These are phyloP conservation scores for Coendou prehensilis DNA, from an alignment of 2,797 vertebrate genomes.

Conservation along the genomic window DNA sequence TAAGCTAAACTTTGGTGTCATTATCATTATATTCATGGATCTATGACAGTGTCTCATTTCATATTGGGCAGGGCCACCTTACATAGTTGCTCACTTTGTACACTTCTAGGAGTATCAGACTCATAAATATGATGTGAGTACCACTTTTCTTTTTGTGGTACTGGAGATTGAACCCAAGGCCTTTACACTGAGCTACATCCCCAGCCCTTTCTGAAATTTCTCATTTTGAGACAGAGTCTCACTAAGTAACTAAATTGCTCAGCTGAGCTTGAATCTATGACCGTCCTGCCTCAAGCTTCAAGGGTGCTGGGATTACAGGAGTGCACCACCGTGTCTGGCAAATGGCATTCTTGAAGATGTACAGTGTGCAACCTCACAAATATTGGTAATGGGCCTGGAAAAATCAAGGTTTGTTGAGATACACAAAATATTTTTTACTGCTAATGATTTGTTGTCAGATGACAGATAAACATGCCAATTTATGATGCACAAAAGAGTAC, in stretches of 20 bases:
- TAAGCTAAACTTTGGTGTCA: background rate
- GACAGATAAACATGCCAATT: conserved; percentile 59
- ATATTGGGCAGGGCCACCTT: background rate
- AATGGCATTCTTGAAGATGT: background rate
- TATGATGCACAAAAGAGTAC: conserved; percentile 10
- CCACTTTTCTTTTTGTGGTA: background rate
- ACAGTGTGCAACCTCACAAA: background rate
- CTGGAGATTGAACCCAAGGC: background rate
- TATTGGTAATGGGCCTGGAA: conserved; percentile 30
- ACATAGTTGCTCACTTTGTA: background rate
- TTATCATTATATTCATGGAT: conserved; percentile 3
- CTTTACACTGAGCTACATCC: background rate
- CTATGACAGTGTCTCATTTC: background rate
- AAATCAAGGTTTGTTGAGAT: conserved; percentile 63
- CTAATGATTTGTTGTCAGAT: conserved; percentile 65
- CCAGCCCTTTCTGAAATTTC: background rate
- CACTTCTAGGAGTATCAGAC: background rate
- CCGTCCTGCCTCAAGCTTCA: background rate
- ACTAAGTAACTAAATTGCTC: background rate
- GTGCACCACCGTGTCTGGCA: background rate
- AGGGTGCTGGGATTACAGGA: background rate
- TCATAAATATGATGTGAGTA: conserved; percentile 30
- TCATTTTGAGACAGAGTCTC: background rate
- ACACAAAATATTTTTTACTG: conserved; percentile 43
- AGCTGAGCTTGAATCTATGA: background rate